Evolutionary conservation across 2,888 invertebrate genomes (phyloP).

Genomic region (Andrena trimmerana): DNA sequence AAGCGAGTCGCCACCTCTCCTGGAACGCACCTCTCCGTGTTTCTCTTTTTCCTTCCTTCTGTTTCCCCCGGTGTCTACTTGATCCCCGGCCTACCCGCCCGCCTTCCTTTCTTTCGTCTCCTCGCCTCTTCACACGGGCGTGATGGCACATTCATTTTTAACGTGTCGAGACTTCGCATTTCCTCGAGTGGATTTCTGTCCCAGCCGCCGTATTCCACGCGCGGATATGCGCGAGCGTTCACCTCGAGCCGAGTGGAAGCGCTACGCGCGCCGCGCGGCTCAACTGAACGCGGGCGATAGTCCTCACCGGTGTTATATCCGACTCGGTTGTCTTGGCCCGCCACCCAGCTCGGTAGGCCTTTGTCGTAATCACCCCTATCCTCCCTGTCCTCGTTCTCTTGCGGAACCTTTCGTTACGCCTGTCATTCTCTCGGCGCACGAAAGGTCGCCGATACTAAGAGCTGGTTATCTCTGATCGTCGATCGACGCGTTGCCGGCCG

Average conservation of each 20-base stretch:
- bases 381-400: constrained; percentile 29
- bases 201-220: constrained; percentile 15
- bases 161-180: constrained; percentile 56
- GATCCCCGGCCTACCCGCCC: constrained; percentile 4
- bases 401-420: constrained; percentile 63
- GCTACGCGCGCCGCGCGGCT: background rate
- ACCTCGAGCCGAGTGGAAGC: constrained; percentile 26
- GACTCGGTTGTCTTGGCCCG: constrained; percentile 37
- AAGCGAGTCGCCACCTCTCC: constrained; percentile 19
- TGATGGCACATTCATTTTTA: constrained; percentile 65
- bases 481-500: constrained; percentile 40
- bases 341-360: constrained; percentile 37
- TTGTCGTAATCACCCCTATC: constrained; percentile 50
- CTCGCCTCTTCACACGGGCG: constrained; percentile 1
- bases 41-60: background rate
- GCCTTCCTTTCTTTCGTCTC: background rate
- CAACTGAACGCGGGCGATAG: background rate
- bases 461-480: constrained; percentile 54
- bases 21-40: background rate
- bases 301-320: constrained; percentile 22
- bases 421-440: constrained; percentile 44
- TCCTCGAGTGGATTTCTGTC: constrained; percentile 63
- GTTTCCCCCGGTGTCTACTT: background rate
- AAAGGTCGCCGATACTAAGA: constrained; percentile 50
- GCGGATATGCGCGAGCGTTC: constrained; percentile 39